Evolutionary conservation across 2,888 invertebrate species (phyloP).

Genomic region (Lasioglossum vierecki): DNA sequence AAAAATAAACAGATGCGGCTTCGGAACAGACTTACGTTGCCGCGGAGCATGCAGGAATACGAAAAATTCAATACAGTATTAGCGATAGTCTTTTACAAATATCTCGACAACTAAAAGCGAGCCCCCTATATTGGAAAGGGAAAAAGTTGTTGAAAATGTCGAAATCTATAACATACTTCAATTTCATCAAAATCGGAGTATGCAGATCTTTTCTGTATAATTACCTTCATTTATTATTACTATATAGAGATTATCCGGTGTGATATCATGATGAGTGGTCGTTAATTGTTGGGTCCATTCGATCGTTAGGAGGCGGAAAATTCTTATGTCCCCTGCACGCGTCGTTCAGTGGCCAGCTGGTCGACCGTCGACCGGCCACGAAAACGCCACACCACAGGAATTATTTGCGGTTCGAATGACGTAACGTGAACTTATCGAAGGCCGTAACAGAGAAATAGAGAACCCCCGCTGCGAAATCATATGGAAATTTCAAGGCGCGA

Average conservation of each 20-base stretch:
- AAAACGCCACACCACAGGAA: slow-evolving; percentile 19
- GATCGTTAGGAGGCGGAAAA: slow-evolving; percentile 68
- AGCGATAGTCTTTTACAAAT: too few relatives aligned
- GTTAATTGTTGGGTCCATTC: slow-evolving; percentile 42
- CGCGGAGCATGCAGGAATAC: too few relatives aligned
- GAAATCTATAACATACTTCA: too few relatives aligned
- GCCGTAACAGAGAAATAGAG: not conserved
- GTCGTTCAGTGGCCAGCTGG: not conserved
- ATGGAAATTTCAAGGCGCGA: not conserved
- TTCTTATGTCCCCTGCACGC: slow-evolving; percentile 31
- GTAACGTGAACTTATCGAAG: slow-evolving; percentile 38
- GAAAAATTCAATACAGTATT: too few relatives aligned
- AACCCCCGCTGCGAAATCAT: not conserved
- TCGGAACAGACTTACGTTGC: too few relatives aligned
- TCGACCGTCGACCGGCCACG: not conserved
- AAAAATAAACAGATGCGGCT: too few relatives aligned
- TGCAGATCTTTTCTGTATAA: too few relatives aligned
- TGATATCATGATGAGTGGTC: slow-evolving; percentile 35
- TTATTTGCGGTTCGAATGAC: slow-evolving; percentile 36
- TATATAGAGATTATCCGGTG: slow-evolving; percentile 55
- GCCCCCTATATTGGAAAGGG: too few relatives aligned
- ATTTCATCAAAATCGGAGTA: too few relatives aligned
- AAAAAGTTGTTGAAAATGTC: too few relatives aligned
- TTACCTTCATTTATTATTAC: too few relatives aligned
- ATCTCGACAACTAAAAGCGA: too few relatives aligned